phyloP scores from a whole-genome alignment of 2,797 vertebrate species.

The Clarias fuscus region DNA sequence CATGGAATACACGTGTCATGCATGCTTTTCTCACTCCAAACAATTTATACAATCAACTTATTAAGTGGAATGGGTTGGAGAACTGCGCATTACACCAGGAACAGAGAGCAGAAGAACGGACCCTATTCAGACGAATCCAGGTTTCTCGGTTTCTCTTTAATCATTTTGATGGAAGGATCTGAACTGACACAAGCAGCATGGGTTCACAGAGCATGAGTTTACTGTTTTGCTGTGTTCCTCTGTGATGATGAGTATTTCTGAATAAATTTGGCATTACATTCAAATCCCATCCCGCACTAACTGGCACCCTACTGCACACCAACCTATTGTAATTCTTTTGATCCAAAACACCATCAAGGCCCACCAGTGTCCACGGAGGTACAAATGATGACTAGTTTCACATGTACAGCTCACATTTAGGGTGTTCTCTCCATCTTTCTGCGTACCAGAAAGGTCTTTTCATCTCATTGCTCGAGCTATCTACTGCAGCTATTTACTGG shows the following conservation, averaged over 20 bases:
- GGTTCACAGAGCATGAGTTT: no score
- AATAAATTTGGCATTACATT: neutral
- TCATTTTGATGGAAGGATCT: neutral
- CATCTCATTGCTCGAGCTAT: neutral
- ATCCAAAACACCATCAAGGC: neutral
- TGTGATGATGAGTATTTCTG: neutral
- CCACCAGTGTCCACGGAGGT: neutral
- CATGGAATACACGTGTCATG: neutral
- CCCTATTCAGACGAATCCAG: neutral
- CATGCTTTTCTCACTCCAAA: neutral
- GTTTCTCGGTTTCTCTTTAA: neutral
- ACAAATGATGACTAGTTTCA: neutral
- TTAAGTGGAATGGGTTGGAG: neutral
- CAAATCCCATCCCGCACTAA: neutral
- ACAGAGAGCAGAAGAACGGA: neutral
- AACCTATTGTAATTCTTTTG: neutral
- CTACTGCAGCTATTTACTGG: neutral
- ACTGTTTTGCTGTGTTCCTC: neutral
- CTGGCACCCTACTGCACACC: neutral
- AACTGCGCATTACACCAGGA: neutral
- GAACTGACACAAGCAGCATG: neutral
- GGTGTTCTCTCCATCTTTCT: neutral
- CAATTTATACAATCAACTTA: neutral
- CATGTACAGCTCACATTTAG: neutral
- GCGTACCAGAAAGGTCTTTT: neutral